A percentile compares a stretch with the other conserved stretches of the same genome.
These are phyloP conservation scores for Zaprionus davidi DNA, from an alignment of 1,140 invertebrate species.

Conservation along the genomic window DNA sequence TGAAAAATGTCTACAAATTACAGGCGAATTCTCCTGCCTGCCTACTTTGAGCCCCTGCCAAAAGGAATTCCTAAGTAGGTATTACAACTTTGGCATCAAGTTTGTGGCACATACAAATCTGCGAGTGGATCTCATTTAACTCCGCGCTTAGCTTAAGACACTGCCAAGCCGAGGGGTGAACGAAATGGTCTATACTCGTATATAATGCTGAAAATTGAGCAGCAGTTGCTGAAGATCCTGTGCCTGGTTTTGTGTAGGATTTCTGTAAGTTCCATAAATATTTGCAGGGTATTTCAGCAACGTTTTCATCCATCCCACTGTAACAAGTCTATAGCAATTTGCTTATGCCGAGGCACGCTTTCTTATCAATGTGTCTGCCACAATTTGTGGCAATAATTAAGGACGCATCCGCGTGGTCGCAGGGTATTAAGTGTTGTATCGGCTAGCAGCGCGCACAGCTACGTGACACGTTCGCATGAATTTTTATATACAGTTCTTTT, in stretches of 20 bases:
- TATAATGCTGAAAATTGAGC: background rate
- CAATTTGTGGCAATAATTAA: conserved; percentile 65
- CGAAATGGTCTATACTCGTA: background rate
- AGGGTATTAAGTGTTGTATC: conserved; percentile 20
- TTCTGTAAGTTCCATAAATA: background rate
- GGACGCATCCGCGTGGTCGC: conserved; percentile 14
- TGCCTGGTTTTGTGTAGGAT: too few relatives aligned
- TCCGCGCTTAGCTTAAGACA: background rate
- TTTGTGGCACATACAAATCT: conserved; percentile 18
- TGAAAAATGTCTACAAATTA: conserved; percentile 76
- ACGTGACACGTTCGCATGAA: conserved; percentile 74
- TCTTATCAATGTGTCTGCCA: conserved; percentile 32
- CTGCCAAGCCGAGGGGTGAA: background rate
- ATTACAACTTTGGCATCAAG: conserved; percentile 47
- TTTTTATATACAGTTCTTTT: conserved; percentile 25
- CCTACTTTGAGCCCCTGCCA: background rate
- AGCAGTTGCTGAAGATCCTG: background rate
- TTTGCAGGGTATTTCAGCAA: background rate
- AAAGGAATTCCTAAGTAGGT: conserved; percentile 40
- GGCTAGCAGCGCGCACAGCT: conserved; percentile 32
- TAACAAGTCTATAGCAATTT: background rate
- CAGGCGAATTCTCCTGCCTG: conserved; percentile 36
- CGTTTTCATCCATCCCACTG: background rate
- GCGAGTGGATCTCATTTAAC: background rate
- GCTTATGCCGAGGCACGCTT: conserved; percentile 33